Evolutionary conservation across 1,140 invertebrate species (phyloP), one percentile per base, ranked within the genome.

Genomic region (Drusus annulatus): DNA sequence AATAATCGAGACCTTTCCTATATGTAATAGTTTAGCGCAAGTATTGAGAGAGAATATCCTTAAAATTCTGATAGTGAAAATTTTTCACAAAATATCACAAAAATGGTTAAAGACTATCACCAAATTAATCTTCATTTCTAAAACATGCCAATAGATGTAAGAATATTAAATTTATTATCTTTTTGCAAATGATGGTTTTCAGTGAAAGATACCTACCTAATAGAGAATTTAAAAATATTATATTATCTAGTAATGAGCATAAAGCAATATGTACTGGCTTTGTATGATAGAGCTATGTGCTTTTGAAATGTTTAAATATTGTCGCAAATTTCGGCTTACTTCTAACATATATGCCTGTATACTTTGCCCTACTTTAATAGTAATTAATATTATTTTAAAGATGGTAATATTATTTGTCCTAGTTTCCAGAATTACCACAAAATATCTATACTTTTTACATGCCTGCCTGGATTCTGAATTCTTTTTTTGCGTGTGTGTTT

Each of bases 211-310:
- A 2, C 16, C 36, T 45, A 45, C 36, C 10, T 45, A 13, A 45
- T 45, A 23, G 62, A 28, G 25, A 31, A 16, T 17, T 10, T 1
- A 17, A 56, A 17, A 63, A 63, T 25, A 28, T 23, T 25, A 63
- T 63, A n/a, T 63, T n/a, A n/a, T 15, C 36, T 45, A 45, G 36
- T n/a, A 63, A 63, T 16, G 15, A 63, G 62, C 31, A 23, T 50
- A 45, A 23, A 74, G 69, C 69, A 74, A 74, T 74, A 74, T 25
- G n/a, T n/a, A n/a, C n/a, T n/a, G 25, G 69, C 69, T 74, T 74
- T 74, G 69, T 74, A 69, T 21, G 19, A 21, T 56, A 69, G 8
- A 8, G 65, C 65, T 10, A 13, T 4, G 28, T 23, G 65, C 65
- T 69, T 69, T 19, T 69, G 16, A 65, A 65, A 31, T 65, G 8